Percentiles rank a stretch among this genome's conserved stretches.
phyloP scores from a whole-genome alignment of 2,113 vertebrate species.

The Gymnocephalus cernua region DNA sequence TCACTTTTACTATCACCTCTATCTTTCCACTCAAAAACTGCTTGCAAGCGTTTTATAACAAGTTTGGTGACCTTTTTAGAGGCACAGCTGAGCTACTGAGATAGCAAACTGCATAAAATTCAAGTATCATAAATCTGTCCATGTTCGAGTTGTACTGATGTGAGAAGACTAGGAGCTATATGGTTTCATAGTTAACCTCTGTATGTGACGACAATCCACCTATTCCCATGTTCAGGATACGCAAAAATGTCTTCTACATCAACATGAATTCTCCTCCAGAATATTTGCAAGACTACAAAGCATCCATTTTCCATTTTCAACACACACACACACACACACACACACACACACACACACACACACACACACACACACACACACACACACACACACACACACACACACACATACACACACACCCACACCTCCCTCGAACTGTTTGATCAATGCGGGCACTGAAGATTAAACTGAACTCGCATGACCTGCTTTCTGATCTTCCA shows the following conservation, averaged over 20 bases:
- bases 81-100: background rate
- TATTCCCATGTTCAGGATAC: slow-evolving; percentile 34
- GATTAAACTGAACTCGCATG: slow-evolving; percentile 64
- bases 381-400: too few species aligned
- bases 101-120: background rate
- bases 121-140: slow-evolving; percentile 17
- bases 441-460: slow-evolving; percentile 50
- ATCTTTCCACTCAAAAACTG: slow-evolving; percentile 27
- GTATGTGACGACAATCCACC: background rate
- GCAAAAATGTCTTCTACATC: slow-evolving; percentile 24
- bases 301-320: slow-evolving; percentile 1
- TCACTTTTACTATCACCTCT: slow-evolving; percentile 27
- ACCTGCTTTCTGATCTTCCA: slow-evolving; percentile 70
- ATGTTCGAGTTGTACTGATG: background rate
- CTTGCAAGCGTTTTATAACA: slow-evolving; percentile 21
- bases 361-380: too few species aligned
- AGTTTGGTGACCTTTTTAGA: slow-evolving; percentile 1
- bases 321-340: too few species aligned
- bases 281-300: slow-evolving; percentile 4
- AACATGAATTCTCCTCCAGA: background rate
- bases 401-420: too few species aligned
- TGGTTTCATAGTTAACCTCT: slow-evolving; percentile 26
- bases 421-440: slow-evolving; percentile 37
- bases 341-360: too few species aligned
- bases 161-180: slow-evolving; percentile 8